A percentile compares a stretch with the other conserved stretches of the same genome.
phyloP scores from a whole-genome alignment of 92 coral and sea anemone genomes.

The Porites cylindrica region DNA sequence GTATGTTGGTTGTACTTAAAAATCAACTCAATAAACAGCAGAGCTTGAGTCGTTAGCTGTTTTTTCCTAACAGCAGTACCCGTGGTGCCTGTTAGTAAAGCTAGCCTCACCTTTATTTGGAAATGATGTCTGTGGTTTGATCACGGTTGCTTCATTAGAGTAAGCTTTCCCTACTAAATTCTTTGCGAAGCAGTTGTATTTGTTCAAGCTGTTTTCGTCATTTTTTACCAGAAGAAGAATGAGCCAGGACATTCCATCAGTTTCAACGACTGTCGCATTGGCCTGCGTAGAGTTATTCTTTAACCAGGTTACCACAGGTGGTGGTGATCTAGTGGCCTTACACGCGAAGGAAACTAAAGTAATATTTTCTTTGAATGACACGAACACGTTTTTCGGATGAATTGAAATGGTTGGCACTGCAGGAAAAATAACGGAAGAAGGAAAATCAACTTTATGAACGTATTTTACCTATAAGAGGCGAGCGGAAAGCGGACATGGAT shows the following conservation, averaged over 20 bases:
- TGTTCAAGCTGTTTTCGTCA: background rate
- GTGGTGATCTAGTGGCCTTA: constrained; percentile 48
- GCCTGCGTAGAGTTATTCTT: constrained; percentile 16
- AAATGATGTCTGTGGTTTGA: background rate
- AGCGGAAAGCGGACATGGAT: too few relatives aligned
- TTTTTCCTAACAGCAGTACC: too few relatives aligned
- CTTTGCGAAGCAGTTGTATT: constrained; percentile 11
- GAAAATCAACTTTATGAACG: too few relatives aligned
- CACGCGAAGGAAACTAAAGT: constrained; percentile 22
- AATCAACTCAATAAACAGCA: too few relatives aligned
- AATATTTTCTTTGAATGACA: background rate
- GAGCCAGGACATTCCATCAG: constrained; percentile 16
- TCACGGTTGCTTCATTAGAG: constrained; percentile 11
- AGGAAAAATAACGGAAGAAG: background rate
- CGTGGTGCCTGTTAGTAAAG: background rate
- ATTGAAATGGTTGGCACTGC: constrained; percentile 14
- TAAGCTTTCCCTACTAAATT: constrained; percentile 5
- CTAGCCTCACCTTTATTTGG: background rate
- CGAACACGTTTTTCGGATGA: constrained; percentile 20
- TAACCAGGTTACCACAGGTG: constrained; percentile 45
- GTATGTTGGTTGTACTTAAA: too few relatives aligned
- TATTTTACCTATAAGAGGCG: too few relatives aligned
- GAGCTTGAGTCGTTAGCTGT: too few relatives aligned
- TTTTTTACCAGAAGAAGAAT: background rate
- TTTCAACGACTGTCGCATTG: constrained; percentile 11